A percentile compares a stretch with the other conserved stretches of the same genome.
Evolutionary conservation across 2,113 vertebrate species (phyloP).

Genomic region (Heterochromis multidens): DNA sequence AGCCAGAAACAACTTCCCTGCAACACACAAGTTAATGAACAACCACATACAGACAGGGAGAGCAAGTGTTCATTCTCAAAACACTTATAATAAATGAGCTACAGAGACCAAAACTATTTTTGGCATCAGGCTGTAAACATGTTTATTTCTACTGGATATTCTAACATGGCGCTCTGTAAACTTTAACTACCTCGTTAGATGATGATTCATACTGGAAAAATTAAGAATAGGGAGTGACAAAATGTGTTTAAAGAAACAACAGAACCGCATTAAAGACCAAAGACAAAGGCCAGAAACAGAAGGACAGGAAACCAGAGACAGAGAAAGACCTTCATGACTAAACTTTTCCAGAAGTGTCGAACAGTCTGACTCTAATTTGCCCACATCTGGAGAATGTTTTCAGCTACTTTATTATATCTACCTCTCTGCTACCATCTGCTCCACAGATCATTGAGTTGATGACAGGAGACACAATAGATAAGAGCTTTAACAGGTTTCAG

Average conservation of each 20-base stretch:
- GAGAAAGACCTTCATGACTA: too few relatives aligned
- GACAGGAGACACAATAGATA: neutral
- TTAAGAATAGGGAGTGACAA: too few relatives aligned
- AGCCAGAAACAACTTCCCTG: neutral
- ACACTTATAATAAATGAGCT: neutral
- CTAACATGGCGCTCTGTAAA: neutral
- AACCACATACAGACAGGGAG: neutral
- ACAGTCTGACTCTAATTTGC: too few relatives aligned
- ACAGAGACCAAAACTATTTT: neutral
- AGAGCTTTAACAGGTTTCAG: too few relatives aligned
- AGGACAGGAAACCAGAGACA: too few relatives aligned
- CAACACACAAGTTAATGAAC: neutral
- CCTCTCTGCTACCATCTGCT: neutral
- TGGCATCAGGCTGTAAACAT: neutral
- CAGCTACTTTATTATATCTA: neutral
- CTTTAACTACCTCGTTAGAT: neutral
- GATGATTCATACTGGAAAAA: neutral
- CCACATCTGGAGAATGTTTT: neutral
- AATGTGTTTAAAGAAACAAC: too few relatives aligned
- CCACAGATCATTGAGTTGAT: neutral
- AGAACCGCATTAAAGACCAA: too few relatives aligned
- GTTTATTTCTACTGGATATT: neutral
- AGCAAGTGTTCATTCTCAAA: neutral
- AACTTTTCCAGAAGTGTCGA: too few relatives aligned
- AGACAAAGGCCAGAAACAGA: too few relatives aligned